These are phyloP conservation scores for Lepidostoma basale DNA, from an alignment of 1,140 invertebrate genomes.

Conservation along the genomic window DNA sequence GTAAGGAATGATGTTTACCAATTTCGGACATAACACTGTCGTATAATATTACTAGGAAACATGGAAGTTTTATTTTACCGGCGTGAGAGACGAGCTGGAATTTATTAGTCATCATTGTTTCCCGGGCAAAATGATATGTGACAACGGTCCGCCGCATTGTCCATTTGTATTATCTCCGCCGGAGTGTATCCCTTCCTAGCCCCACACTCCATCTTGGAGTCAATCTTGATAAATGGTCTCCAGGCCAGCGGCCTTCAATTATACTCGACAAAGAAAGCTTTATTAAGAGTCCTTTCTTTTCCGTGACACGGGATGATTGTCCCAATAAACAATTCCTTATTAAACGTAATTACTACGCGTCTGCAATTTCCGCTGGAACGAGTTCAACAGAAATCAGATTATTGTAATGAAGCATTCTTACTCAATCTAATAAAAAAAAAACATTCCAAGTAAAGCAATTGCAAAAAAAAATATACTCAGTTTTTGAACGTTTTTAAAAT, in stretches of 20 bases:
- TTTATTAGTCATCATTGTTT: constrained; percentile 16
- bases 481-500: no score
- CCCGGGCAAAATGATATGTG: constrained; percentile 11
- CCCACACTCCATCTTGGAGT: constrained; percentile 24
- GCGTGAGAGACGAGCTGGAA: not conserved
- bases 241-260: constrained; percentile 22
- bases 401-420: no score
- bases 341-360: no score
- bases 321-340: not conserved
- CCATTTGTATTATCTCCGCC: constrained; percentile 25
- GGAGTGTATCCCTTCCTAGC: not conserved
- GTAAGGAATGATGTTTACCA: no score
- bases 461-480: no score
- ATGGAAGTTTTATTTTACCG: no score
- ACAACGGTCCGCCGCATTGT: constrained; percentile 26
- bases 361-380: no score
- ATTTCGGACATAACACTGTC: no score
- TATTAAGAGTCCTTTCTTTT: constrained; percentile 3
- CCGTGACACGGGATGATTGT: not conserved
- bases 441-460: no score
- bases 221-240: constrained; percentile 32
- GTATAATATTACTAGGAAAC: no score
- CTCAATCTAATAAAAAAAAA: no score
- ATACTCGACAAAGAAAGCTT: constrained; percentile 30
- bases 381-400: no score